Evolutionary conservation across 2,888 invertebrate genomes (phyloP).

Genomic region (Pherbina coryleti): DNA sequence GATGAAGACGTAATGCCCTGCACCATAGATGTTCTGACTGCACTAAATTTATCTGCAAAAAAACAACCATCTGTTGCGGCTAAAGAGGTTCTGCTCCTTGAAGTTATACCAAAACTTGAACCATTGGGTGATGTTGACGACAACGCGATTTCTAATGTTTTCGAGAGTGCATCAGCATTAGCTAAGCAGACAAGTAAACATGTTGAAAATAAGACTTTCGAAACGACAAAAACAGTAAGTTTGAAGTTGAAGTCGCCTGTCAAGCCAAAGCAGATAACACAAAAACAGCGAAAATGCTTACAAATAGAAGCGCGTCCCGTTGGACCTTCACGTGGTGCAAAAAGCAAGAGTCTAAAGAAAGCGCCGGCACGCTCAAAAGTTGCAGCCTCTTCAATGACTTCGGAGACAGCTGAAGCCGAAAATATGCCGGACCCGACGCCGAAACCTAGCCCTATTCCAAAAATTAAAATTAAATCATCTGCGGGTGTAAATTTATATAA

Average conservation of each 20-base stretch:
- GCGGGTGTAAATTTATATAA: neutral
- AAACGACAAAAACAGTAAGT: constrained; percentile 24
- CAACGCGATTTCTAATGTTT: constrained; percentile 40
- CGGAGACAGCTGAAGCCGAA: neutral
- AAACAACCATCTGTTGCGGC: constrained; percentile 48
- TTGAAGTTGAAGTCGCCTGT: constrained; percentile 3
- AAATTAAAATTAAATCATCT: constrained; percentile 36
- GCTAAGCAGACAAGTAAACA: neutral
- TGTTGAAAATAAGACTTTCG: neutral
- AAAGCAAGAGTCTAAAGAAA: constrained; percentile 41
- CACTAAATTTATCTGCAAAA: constrained; percentile 64
- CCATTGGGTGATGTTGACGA: constrained; percentile 35
- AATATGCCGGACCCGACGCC: neutral
- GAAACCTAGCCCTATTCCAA: constrained; percentile 32
- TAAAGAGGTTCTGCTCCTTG: neutral
- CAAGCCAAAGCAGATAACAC: constrained; percentile 21
- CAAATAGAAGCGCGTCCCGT: constrained; percentile 59
- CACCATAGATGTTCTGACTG: constrained; percentile 61
- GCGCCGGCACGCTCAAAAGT: neutral
- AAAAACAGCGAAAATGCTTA: constrained; percentile 50
- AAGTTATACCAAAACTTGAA: neutral
- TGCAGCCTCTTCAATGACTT: neutral
- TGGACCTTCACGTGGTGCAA: constrained; percentile 38
- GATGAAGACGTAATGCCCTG: constrained; percentile 42
- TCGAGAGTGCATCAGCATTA: constrained; percentile 14